phyloP scores from a whole-genome alignment of 2,797 vertebrate genomes.

The Jordanella pulchra region DNA sequence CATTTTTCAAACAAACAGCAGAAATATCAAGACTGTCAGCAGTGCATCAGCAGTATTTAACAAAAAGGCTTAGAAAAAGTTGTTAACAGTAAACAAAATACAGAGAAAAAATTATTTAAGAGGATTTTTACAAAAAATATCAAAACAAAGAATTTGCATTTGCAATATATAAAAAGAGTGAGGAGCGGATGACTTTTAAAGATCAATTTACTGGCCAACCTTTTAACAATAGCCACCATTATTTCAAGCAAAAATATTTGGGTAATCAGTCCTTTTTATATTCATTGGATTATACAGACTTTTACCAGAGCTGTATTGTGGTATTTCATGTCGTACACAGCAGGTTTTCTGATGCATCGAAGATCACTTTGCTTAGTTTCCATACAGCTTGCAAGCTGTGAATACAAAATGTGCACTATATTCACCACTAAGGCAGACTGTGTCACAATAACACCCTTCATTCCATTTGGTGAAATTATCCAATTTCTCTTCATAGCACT shows the following conservation, averaged over 20 bases:
- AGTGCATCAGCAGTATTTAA: background rate
- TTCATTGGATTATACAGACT: background rate
- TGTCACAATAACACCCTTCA: slow-evolving; percentile 4
- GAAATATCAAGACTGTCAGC: background rate
- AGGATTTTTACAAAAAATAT: background rate
- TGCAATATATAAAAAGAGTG: background rate
- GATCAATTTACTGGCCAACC: background rate
- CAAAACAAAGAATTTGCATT: background rate
- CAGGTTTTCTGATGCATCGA: background rate
- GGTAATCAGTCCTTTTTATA: background rate
- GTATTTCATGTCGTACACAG: background rate
- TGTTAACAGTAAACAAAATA: background rate
- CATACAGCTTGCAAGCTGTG: background rate
- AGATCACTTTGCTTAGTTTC: slow-evolving; percentile 3
- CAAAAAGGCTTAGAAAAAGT: background rate
- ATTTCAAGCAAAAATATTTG: background rate
- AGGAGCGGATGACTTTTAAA: background rate
- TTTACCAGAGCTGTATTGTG: background rate
- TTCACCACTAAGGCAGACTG: slow-evolving; percentile 2
- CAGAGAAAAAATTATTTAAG: background rate
- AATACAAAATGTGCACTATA: slow-evolving; percentile 5
- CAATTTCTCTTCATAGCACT: slow-evolving; percentile 16
- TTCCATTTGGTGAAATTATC: slow-evolving; percentile 17
- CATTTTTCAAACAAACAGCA: background rate
- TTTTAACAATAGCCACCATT: background rate